Conservation (phyloP, 2,888 invertebrate species). For the Eubasilissa splendida region DNA sequence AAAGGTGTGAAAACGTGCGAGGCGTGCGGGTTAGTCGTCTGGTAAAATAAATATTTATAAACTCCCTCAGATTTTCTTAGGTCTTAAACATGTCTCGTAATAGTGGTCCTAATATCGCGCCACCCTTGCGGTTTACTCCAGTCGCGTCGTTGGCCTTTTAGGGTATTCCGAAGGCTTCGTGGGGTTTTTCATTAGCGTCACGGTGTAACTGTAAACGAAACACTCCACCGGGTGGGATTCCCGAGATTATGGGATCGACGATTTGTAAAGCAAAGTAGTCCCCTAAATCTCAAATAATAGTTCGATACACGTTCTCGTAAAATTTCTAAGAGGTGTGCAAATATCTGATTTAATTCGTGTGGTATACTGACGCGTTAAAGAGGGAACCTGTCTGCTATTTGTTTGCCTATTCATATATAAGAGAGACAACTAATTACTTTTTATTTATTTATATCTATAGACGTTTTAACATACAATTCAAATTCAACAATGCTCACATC, state of each 20-base stretch:
- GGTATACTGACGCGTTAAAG: too few relatives aligned
- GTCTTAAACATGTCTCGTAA: not conserved
- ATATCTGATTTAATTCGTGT: not conserved
- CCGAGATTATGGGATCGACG: not conserved
- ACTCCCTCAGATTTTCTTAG: not conserved
- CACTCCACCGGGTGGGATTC: not conserved
- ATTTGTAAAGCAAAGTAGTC: not conserved
- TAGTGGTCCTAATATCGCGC: not conserved
- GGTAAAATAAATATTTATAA: too few relatives aligned
- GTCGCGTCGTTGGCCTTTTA: not conserved
- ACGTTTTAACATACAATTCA: too few relatives aligned
- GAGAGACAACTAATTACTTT: too few relatives aligned
- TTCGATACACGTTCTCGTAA: not conserved
- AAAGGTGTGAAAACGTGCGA: too few relatives aligned
- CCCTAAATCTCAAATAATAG: not conserved
- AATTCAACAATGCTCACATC: too few relatives aligned
- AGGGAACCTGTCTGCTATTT: too few relatives aligned
- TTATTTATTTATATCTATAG: too few relatives aligned
- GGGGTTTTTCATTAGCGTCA: conserved; percentile 9
- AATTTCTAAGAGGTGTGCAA: not conserved
- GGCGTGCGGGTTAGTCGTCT: too few relatives aligned
- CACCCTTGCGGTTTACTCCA: not conserved
- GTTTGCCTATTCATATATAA: too few relatives aligned
- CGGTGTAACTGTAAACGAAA: not conserved
- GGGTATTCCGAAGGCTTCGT: conserved; percentile 3